Conservation (phyloP, 1,140 invertebrate species). For the Drosophila prosaltans region DNA sequence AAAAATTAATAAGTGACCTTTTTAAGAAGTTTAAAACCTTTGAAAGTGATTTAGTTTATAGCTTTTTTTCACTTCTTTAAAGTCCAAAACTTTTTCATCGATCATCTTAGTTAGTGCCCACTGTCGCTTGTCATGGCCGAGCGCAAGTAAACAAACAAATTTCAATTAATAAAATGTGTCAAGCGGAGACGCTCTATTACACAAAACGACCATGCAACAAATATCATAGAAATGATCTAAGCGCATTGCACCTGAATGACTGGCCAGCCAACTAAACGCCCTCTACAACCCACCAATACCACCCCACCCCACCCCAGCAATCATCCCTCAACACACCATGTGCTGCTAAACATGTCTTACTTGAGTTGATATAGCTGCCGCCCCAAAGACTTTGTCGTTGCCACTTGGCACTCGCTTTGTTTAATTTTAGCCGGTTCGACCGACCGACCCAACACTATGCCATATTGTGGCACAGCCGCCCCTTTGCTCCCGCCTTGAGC, state of each 20-base stretch:
- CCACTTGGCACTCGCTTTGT: constrained; percentile 52
- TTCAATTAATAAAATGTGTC: constrained; percentile 80
- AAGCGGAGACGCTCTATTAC: constrained; percentile 72
- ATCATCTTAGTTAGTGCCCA: constrained; percentile 26
- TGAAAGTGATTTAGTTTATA: too few species aligned
- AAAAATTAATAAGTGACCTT: too few species aligned
- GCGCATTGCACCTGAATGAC: constrained; percentile 62
- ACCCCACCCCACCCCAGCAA: background rate
- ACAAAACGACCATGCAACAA: constrained; percentile 46
- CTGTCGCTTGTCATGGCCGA: constrained; percentile 24
- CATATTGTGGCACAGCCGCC: background rate
- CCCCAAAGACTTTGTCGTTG: constrained; percentile 39
- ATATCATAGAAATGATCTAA: constrained; percentile 35
- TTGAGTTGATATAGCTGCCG: constrained; percentile 27
- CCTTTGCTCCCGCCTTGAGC: constrained; percentile 1
- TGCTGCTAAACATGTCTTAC: constrained; percentile 13
- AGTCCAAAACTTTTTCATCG: constrained; percentile 1
- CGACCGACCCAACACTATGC: background rate
- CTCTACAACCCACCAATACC: background rate
- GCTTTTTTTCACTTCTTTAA: too few species aligned
- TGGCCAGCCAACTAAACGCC: constrained; percentile 18
- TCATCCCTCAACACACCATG: background rate
- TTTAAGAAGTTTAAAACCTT: too few species aligned
- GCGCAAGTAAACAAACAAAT: constrained; percentile 68
- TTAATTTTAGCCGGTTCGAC: constrained; percentile 60